These are phyloP conservation scores for Stratiolaelaps scimitus DNA, from an alignment of 1,140 invertebrate genomes.

Conservation along the genomic window DNA sequence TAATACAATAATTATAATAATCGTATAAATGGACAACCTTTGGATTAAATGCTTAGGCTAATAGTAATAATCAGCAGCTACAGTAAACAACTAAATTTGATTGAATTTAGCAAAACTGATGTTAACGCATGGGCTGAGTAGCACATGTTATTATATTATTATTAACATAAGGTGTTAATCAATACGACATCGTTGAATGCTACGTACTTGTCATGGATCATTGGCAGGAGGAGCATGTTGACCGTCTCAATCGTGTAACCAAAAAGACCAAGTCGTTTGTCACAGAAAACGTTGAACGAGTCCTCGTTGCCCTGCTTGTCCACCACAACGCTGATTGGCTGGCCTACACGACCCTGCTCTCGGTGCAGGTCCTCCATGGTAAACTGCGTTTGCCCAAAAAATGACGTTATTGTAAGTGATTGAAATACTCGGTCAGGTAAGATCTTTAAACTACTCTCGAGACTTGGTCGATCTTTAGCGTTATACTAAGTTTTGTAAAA, in stretches of 20 bases:
- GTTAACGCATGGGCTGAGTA: too few relatives aligned
- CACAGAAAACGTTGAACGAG: slow-evolving; percentile 40
- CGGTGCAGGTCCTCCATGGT: slow-evolving; percentile 53
- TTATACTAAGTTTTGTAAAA: too few relatives aligned
- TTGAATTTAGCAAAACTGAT: too few relatives aligned
- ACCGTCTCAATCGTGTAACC: slow-evolving; percentile 92
- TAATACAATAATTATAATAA: slow-evolving; percentile 29
- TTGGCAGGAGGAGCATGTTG: slow-evolving; percentile 80
- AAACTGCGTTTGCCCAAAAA: slow-evolving; percentile 47
- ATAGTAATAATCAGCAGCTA: too few relatives aligned
- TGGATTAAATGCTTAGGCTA: slow-evolving; percentile 2
- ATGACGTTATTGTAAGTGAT: neutral
- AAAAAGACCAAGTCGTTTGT: slow-evolving; percentile 75
- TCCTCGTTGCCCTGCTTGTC: slow-evolving; percentile 27
- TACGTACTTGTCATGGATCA: slow-evolving; percentile 86
- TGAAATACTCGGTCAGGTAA: slow-evolving; percentile 37
- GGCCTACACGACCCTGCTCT: slow-evolving; percentile 30
- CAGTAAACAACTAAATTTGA: too few relatives aligned
- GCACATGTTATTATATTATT: too few relatives aligned
- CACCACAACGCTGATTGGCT: slow-evolving; percentile 17
- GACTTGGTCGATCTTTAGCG: too few relatives aligned
- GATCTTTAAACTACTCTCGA: neutral
- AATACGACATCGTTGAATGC: slow-evolving; percentile 25
- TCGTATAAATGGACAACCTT: slow-evolving; percentile 27
- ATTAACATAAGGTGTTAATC: neutral